Evolutionary conservation across 2,113 vertebrate species (phyloP).

Genomic region (Turnix velox): DNA sequence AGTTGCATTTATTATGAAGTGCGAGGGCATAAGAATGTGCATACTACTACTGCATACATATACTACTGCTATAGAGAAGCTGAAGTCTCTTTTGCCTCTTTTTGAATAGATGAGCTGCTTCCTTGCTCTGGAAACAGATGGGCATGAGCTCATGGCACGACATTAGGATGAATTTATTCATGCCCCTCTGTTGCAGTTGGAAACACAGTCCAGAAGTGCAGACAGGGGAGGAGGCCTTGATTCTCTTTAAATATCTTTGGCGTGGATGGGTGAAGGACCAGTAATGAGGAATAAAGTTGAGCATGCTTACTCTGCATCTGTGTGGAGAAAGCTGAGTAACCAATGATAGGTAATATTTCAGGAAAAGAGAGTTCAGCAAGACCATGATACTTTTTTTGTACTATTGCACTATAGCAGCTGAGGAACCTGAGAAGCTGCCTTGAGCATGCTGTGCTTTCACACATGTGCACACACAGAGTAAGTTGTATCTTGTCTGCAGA

Average conservation of each 20-base stretch:
- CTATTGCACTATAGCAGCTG: background rate
- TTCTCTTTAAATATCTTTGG: background rate
- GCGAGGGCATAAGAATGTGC: background rate
- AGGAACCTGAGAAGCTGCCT: background rate
- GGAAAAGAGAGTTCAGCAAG: background rate
- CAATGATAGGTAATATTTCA: background rate
- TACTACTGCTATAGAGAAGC: background rate
- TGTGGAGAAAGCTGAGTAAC: background rate
- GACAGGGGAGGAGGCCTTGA: background rate
- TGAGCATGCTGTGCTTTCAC: background rate
- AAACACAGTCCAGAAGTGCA: background rate
- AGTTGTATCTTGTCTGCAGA: fast-evolving
- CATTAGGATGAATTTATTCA: fast-evolving
- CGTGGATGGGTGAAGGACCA: background rate
- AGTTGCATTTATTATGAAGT: background rate
- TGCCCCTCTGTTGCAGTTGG: background rate
- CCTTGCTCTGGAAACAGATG: background rate
- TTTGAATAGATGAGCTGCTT: background rate
- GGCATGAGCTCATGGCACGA: background rate
- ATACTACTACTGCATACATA: background rate
- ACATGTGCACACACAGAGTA: background rate
- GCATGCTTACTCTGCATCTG: background rate
- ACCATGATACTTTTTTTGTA: background rate
- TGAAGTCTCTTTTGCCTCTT: background rate
- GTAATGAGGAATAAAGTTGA: background rate